Conservation (phyloP, 2,888 invertebrate species). For the Phoronis australis region DNA sequence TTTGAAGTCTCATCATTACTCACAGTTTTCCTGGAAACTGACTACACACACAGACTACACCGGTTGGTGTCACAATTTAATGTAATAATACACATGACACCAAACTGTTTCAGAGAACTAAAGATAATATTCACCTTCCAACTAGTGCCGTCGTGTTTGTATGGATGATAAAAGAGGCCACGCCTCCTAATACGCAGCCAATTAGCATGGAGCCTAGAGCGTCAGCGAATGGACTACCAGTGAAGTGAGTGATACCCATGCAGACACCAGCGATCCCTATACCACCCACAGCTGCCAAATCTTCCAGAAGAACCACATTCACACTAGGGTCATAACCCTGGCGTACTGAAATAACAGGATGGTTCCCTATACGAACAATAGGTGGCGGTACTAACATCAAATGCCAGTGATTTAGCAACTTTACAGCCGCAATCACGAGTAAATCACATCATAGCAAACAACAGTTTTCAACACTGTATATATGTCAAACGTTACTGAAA, state of each 20-base stretch:
- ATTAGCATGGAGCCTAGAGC: slow-evolving; percentile 71
- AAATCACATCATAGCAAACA: too few species aligned
- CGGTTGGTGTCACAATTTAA: too few species aligned
- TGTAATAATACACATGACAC: too few species aligned
- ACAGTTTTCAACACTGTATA: too few species aligned
- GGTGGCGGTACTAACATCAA: too few species aligned
- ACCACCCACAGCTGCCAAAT: slow-evolving; percentile 89
- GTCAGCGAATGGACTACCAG: slow-evolving; percentile 65
- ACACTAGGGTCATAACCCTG: slow-evolving; percentile 93
- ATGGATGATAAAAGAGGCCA: slow-evolving; percentile 92
- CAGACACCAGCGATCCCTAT: slow-evolving; percentile 77
- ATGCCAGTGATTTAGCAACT: too few species aligned
- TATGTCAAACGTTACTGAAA: too few species aligned
- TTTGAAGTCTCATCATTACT: not conserved
- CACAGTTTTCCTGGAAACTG: not conserved
- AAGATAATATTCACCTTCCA: slow-evolving; percentile 62
- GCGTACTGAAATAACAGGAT: slow-evolving; percentile 63
- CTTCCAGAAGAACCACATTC: slow-evolving; percentile 94
- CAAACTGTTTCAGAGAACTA: too few species aligned
- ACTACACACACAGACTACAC: too few species aligned
- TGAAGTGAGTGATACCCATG: slow-evolving; percentile 77
- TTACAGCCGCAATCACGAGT: too few species aligned
- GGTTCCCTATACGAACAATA: too few species aligned
- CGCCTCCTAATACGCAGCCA: slow-evolving; percentile 59
- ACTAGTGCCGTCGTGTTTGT: slow-evolving; percentile 90